phyloP scores from a whole-genome alignment of 1,140 invertebrate genomes.

The Drosophila pallidifrons region DNA sequence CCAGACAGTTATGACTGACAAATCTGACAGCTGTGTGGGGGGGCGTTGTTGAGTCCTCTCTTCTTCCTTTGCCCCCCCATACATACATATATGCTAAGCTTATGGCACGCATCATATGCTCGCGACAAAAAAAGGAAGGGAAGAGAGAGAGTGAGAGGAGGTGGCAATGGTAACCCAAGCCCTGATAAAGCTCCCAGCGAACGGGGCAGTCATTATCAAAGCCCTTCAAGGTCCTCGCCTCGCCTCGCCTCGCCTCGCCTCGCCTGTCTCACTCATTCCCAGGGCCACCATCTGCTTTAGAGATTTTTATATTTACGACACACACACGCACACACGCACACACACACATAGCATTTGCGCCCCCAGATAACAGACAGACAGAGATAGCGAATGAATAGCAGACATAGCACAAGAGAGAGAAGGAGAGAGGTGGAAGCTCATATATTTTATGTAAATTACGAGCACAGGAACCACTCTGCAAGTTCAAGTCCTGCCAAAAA shows the following conservation, averaged over 20 bases:
- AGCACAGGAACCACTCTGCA: conserved; percentile 34
- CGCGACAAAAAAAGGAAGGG: conserved; percentile 14
- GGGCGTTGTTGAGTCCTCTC: neutral
- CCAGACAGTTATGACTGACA: conserved; percentile 51
- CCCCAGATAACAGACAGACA: neutral
- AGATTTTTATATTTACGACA: conserved; percentile 73
- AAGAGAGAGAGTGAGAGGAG: neutral
- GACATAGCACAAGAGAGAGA: neutral
- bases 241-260: neutral
- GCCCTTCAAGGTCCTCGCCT: conserved; percentile 60
- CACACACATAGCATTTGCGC: neutral
- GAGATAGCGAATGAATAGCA: neutral
- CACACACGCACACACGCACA: conserved; percentile 53
- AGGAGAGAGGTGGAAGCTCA: conserved; percentile 6
- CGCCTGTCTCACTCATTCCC: conserved; percentile 20
- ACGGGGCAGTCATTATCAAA: conserved; percentile 70
- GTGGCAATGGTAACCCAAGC: conserved; percentile 5
- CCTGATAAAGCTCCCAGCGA: conserved; percentile 32
- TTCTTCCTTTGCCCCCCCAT: neutral
- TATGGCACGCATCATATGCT: conserved; percentile 51
- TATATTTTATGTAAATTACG: conserved; percentile 77
- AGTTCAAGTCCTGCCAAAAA: conserved; percentile 48
- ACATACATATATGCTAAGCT: conserved; percentile 26
- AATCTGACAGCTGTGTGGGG: conserved; percentile 43
- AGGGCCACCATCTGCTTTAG: conserved; percentile 49